Base-by-base conservation (phyloP, 2,797 vertebrate species). In the Ceyx erithaca region DNA sequence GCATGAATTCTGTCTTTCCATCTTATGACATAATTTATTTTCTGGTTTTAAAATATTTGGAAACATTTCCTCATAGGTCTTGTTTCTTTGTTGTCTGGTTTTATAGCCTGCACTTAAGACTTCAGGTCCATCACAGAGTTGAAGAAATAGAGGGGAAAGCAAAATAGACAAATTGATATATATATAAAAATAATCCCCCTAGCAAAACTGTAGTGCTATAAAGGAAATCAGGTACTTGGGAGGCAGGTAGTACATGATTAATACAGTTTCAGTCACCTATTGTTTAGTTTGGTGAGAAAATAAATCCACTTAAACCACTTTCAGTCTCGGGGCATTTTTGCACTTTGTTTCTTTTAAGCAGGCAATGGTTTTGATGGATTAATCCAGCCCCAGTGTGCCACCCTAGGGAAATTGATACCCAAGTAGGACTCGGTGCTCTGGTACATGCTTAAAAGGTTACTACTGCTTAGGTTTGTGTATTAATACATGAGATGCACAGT, bases 191-290 rank as follows among this genome's bases (percentile, higher is more conserved):
- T 18, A 52, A 55, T 64, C 23, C 46, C 13, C 28, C n/a, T 31
- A 45, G 66, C 72, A 66, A 93, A 66, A 25, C 30, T 51, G 18
- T 48, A 61, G 49, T 66, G 33, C 57, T 90, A 8, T 63, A 52
- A 58, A 71, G n/a, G 30, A 84, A 51, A 90, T 87, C 33, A 86
- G 40, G 22, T 90, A 69, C 76, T 92, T 88, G 83, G 67, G 81
- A 92, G 89, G 87, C 18, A 83, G 63, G 3, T 83, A 57, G 89
- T 91, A 71, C 30, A 51, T 37, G n/a, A 84, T 70, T 61, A 90
- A 80, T 80, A 33, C 51, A 75, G 31, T 63, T 45, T 77, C 66
- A 83, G 31, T 67, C 1, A 2, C 18, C 8, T 71, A 79, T 40
- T 55, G 54, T 80, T 93, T 59, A 75, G 37, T 85, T 87, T 51